A percentile compares a stretch with the other conserved stretches of the same genome.
Conservation (phyloP, 2,797 vertebrate genomes). For the Steatocranus sp. region DNA sequence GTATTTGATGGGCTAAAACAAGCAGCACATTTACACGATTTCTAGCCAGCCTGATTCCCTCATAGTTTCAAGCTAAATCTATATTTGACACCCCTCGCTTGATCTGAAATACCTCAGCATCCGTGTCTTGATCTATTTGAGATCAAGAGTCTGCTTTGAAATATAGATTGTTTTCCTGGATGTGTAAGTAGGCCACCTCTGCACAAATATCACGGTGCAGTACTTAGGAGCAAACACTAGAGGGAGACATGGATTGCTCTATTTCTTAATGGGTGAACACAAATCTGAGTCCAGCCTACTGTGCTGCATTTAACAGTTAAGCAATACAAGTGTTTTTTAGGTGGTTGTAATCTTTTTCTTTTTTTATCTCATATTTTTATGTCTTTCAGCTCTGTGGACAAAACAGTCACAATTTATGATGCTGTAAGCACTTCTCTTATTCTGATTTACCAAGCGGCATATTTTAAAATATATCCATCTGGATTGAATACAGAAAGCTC, state of each 20-base stretch:
- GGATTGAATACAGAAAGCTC: background rate
- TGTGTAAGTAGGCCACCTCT: background rate
- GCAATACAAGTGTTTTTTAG: background rate
- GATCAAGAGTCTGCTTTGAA: conserved; percentile 7
- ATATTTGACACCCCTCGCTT: background rate
- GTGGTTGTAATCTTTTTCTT: background rate
- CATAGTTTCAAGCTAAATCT: background rate
- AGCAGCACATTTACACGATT: background rate
- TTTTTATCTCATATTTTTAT: background rate
- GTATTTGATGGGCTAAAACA: background rate
- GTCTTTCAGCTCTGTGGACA: conserved; percentile 75
- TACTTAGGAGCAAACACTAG: conserved; percentile 26
- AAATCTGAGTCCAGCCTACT: background rate
- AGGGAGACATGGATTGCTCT: conserved; percentile 37
- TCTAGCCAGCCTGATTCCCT: background rate
- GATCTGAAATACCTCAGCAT: background rate
- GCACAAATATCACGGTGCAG: background rate
- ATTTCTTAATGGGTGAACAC: background rate
- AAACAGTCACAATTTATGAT: conserved; percentile 74
- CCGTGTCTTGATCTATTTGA: conserved; percentile 9
- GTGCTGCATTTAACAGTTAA: background rate
- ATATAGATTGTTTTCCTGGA: background rate
- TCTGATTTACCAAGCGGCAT: background rate
- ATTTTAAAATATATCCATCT: background rate
- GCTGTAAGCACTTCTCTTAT: conserved; percentile 63